Percentiles rank a stretch among this genome's conserved stretches.
phyloP scores from a whole-genome alignment of 2,113 vertebrate genomes.

The Cichladusa arquata region DNA sequence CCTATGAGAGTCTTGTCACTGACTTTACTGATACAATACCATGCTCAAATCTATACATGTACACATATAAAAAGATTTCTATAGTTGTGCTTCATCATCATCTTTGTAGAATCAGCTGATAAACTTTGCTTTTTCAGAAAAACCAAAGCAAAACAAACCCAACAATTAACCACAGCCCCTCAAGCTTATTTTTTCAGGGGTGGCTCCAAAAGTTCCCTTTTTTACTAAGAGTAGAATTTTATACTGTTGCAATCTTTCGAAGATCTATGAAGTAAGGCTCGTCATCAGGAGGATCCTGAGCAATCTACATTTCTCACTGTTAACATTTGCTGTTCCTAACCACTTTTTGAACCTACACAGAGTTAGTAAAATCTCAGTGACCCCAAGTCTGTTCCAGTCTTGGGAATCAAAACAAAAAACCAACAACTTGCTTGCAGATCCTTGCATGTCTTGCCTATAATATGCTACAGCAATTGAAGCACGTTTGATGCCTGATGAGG shows the following conservation, averaged over 20 bases:
- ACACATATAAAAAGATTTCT: neutral
- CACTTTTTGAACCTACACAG: neutral
- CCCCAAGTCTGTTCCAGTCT: neutral
- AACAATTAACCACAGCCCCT: neutral
- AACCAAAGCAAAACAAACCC: neutral
- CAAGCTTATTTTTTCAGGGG: neutral
- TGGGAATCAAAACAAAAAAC: neutral
- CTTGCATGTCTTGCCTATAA: neutral
- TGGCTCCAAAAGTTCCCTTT: neutral
- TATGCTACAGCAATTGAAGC: neutral
- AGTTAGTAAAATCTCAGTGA: accelerated
- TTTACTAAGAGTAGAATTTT: neutral
- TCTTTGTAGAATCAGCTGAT: neutral
- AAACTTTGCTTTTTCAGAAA: neutral
- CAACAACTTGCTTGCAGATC: neutral
- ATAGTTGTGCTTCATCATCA: neutral
- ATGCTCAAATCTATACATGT: neutral
- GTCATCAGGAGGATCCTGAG: neutral
- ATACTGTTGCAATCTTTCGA: neutral
- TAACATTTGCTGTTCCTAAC: neutral
- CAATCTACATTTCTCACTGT: neutral
- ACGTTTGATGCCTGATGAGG: neutral
- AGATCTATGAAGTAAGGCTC: neutral
- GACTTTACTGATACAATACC: neutral
- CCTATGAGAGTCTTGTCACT: neutral